A percentile compares a stretch with the other conserved stretches of the same genome.
phyloP scores from a whole-genome alignment of 2,888 invertebrate species.

The Gisinianus flammeolus region DNA sequence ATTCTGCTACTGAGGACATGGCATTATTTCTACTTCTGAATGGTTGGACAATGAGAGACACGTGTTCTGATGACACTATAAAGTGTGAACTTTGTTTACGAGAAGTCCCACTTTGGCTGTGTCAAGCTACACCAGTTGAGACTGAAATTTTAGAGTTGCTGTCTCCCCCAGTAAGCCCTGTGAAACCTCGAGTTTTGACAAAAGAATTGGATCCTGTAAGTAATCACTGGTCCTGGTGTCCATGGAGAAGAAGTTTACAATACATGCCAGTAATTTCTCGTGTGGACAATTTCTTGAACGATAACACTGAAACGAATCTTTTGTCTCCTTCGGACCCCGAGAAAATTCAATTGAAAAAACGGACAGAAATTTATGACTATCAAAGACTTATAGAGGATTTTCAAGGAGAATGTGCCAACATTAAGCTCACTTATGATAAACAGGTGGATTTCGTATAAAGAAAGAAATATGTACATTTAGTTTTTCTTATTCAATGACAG shows the following conservation, averaged over 20 bases:
- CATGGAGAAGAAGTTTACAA: constrained; percentile 19
- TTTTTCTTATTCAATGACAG: not conserved
- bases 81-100: constrained; percentile 31
- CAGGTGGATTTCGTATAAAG: constrained; percentile 2
- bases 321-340: not conserved
- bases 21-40: constrained; percentile 21
- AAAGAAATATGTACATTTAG: not conserved
- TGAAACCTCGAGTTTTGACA: not conserved
- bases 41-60: constrained; percentile 27
- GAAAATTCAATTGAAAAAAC: not conserved
- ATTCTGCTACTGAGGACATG: not conserved
- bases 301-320: not conserved
- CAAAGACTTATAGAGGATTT: constrained; percentile 13
- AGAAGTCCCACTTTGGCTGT: constrained; percentile 34
- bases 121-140: not conserved
- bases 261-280: not conserved
- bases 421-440: constrained; percentile 14
- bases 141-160: constrained; percentile 16
- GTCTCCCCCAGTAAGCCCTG: not conserved
- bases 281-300: not conserved
- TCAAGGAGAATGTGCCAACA: constrained; percentile 13
- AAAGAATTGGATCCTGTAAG: constrained; percentile 28
- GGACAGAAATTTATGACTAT: constrained; percentile 1
- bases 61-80: not conserved
- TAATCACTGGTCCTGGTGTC: constrained; percentile 41